Conservation (phyloP, 2,888 invertebrate genomes). For the Epinotia demarniana region DNA sequence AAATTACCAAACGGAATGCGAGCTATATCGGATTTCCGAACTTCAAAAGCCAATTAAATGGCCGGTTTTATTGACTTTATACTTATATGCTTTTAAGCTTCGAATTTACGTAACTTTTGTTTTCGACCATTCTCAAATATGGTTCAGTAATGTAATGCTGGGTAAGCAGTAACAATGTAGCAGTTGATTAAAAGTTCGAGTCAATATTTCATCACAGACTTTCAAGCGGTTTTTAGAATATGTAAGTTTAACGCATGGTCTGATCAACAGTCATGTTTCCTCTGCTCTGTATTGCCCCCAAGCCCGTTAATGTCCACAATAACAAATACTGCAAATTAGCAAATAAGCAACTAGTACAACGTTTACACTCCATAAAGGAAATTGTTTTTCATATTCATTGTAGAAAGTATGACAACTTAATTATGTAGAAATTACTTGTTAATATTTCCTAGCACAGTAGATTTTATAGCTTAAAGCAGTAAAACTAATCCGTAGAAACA, state of each 20-base stretch:
- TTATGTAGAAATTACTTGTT: background rate
- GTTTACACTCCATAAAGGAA: background rate
- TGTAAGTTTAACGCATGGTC: background rate
- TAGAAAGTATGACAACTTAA: background rate
- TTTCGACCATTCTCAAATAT: background rate
- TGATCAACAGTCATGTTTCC: background rate
- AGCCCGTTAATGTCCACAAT: background rate
- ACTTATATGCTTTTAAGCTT: conserved; percentile 33
- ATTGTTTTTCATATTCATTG: background rate
- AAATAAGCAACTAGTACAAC: background rate
- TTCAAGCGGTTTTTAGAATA: background rate
- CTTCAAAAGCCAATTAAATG: conserved; percentile 33
- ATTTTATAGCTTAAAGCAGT: too few relatives aligned
- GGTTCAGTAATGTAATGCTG: background rate
- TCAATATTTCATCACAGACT: background rate
- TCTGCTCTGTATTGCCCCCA: background rate
- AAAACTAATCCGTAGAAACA: too few relatives aligned
- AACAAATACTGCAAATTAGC: background rate
- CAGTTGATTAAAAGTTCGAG: background rate
- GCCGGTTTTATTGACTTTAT: conserved; percentile 28
- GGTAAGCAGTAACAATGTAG: background rate
- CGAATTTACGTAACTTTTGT: conserved; percentile 16
- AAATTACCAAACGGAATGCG: conserved; percentile 25
- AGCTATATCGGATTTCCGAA: conserved; percentile 30
- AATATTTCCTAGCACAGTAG: background rate